A percentile compares a stretch with the other conserved stretches of the same genome.
These are phyloP conservation scores for Drosophila cognata DNA, from an alignment of 2,888 invertebrate genomes.

Conservation along the genomic window DNA sequence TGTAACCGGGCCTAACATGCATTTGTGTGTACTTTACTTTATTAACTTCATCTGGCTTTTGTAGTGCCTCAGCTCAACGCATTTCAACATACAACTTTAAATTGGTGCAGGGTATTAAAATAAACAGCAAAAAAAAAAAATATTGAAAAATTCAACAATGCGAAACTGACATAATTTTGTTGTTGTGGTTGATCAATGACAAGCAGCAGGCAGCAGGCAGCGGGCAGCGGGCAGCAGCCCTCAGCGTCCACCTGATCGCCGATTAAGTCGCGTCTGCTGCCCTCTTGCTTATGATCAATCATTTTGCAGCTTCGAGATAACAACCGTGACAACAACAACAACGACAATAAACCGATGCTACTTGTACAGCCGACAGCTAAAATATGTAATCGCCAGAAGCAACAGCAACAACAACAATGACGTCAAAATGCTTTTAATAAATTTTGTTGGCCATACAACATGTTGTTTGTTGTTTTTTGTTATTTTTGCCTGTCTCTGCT, in stretches of 20 bases:
- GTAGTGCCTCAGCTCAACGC: background rate
- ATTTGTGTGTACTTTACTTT: background rate
- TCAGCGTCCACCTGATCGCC: constrained; percentile 48
- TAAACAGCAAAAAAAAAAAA: constrained; percentile 2
- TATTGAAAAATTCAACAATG: constrained; percentile 1
- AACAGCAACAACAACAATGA: constrained; percentile 56
- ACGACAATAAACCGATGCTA: constrained; percentile 50
- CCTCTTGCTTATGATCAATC: constrained; percentile 74
- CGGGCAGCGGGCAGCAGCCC: constrained; percentile 26
- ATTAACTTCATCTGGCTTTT: background rate
- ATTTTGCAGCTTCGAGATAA: constrained; percentile 67
- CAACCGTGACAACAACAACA: constrained; percentile 64
- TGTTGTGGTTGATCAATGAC: constrained; percentile 63
- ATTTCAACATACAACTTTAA: background rate
- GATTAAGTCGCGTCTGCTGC: constrained; percentile 49
- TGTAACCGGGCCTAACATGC: background rate
- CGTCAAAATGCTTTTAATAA: constrained; percentile 77
- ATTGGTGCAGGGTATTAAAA: background rate
- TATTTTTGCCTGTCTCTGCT: constrained; percentile 43
- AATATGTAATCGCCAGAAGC: constrained; percentile 67
- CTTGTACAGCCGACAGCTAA: constrained; percentile 70
- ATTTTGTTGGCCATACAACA: constrained; percentile 63
- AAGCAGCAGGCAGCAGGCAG: constrained; percentile 40
- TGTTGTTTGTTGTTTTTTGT: constrained; percentile 38
- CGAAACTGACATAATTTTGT: constrained; percentile 36